Evolutionary conservation across 2,888 invertebrate species (phyloP).

Genomic region (Idaea straminata): DNA sequence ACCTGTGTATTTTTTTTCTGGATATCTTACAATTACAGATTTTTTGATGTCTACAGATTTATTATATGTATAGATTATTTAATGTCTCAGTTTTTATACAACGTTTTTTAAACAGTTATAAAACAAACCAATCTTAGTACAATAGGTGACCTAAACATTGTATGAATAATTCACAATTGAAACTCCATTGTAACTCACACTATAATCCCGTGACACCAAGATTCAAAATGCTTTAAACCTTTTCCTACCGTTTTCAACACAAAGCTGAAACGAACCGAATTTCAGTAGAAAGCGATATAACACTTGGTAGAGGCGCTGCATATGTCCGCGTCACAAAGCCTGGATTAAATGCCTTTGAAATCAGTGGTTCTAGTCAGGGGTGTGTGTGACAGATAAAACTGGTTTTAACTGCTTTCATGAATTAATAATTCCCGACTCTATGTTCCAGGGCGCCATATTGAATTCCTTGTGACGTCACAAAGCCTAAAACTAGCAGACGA

Average conservation of each 20-base stretch:
- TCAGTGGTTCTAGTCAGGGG: not conserved
- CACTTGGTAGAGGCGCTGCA: not conserved
- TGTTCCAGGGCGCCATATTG: too few relatives aligned
- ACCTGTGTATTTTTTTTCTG: too few relatives aligned
- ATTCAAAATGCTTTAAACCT: not conserved
- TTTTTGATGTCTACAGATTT: too few relatives aligned
- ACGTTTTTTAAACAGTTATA: not conserved
- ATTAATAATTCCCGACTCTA: too few relatives aligned
- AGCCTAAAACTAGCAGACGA: too few relatives aligned
- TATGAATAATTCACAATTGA: not conserved
- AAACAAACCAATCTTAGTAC: not conserved
- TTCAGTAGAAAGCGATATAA: not conserved
- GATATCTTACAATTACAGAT: too few relatives aligned
- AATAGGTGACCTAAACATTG: not conserved
- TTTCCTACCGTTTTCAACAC: not conserved
- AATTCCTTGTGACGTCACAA: too few relatives aligned
- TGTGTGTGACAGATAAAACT: not conserved
- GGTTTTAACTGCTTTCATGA: not conserved
- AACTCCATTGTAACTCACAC: not conserved
- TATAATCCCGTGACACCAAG: not conserved
- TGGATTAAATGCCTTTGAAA: slow-evolving; percentile 13
- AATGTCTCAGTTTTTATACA: not conserved
- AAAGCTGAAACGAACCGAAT: not conserved
- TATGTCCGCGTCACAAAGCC: slow-evolving; percentile 5
- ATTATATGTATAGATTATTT: too few relatives aligned